A percentile compares a stretch with the other conserved stretches of the same genome.
Evolutionary conservation across 2,797 vertebrate species (phyloP).

Genomic region (Podarcis siculus): DNA sequence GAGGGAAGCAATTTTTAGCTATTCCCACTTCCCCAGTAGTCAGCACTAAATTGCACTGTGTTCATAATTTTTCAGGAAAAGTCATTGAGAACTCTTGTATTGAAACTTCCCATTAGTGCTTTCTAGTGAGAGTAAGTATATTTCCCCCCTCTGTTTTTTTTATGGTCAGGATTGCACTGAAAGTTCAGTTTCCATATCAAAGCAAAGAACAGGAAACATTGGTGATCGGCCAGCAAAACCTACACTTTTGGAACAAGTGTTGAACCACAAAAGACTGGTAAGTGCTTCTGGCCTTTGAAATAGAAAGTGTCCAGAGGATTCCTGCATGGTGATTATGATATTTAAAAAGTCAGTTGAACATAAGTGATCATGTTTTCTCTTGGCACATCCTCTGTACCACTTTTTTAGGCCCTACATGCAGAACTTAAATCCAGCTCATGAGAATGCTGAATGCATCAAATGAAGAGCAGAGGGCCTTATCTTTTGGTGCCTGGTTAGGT

Average conservation of each 20-base stretch:
- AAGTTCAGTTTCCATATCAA: constrained; percentile 90
- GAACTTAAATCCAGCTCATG: background rate
- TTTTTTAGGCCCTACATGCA: background rate
- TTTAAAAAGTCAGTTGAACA: background rate
- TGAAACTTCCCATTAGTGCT: background rate
- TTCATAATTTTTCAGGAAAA: background rate
- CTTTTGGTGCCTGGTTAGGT: background rate
- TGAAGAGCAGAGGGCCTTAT: background rate
- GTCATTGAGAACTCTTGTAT: background rate
- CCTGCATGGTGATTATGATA: background rate
- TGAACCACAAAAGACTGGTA: constrained; percentile 98
- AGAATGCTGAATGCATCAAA: background rate
- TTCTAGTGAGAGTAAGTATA: background rate
- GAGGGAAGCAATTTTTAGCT: too few species aligned
- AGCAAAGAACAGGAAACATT: constrained; percentile 89
- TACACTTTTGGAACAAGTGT: constrained; percentile 94
- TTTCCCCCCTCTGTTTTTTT: background rate
- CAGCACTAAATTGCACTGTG: background rate
- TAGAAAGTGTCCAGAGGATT: background rate
- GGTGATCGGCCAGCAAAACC: constrained; percentile 94
- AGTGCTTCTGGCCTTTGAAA: constrained; percentile 57
- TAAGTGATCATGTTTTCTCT: background rate
- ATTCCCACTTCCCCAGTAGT: too few species aligned
- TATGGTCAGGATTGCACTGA: constrained; percentile 86
- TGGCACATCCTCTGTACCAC: background rate